Evolutionary conservation across 2,888 invertebrate genomes (phyloP), one percentile per base, ranked within the genome.

Genomic region (Thymelicus lineola): DNA sequence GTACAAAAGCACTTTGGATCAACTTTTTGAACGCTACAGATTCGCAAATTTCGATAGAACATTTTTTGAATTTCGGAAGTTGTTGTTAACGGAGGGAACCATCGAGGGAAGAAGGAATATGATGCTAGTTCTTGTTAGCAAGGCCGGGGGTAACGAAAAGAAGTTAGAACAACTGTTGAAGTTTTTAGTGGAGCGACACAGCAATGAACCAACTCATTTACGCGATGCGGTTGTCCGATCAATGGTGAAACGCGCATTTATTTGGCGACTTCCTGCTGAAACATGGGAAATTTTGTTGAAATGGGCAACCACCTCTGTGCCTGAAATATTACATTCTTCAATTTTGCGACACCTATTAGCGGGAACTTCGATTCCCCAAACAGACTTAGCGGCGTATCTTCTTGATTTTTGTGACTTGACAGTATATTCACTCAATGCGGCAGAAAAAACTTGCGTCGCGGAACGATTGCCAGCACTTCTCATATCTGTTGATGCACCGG

Each of bases 121-220:
- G 75, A 79, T 91, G 69, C 75, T 90, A 2, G 89, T 91, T 4
- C 78, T 91, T 36, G 83, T 91, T 0, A 91, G 90, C 72, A 91
- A 91, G 71, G 87, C 79, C 35, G 90, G 88, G 4, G 86, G 87
- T 0, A 78, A 81, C 35, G 73, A 73, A 7, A 82, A 82, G 2
- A 77, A 81, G 55, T 75, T 89, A 1, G 78, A 81, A 5, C 76
- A 79, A 35, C 72, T 91, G 20, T 70, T 90, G 53, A 76, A 80
- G 50, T 75, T 79, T 15, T 61, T 90, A 0, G 76, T 84, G 10
- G 73, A 77, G 17, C 79, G 76, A 48, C 83, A 87, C 63, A 73
- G 63, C 12, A 90, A 91, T 57, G 91, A 91, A 64, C 83, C 89
- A 0, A 76, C 76, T 0, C 84, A 86, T 50, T 74, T 86, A 1